phyloP scores from a whole-genome alignment of 1,140 invertebrate genomes.

The Spodoptera frugiperda region DNA sequence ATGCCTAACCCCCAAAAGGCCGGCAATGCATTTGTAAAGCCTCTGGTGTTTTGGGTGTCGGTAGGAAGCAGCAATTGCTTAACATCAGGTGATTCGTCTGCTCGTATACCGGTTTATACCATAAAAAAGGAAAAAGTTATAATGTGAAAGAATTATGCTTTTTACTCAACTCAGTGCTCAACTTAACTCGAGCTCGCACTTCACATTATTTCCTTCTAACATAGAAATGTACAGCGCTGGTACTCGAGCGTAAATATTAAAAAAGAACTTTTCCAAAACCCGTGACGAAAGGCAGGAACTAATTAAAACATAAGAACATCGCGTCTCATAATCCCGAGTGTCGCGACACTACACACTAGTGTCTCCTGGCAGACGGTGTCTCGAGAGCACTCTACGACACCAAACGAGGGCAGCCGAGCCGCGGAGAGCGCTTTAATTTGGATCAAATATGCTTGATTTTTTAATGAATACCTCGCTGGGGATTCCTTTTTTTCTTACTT shows the following conservation, averaged over 20 bases:
- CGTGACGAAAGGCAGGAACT: conserved; percentile 20
- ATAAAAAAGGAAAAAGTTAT: too few species aligned
- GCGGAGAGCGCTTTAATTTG: conserved; percentile 40
- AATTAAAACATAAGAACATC: conserved; percentile 42
- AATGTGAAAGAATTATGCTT: too few species aligned
- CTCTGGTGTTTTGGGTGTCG: too few species aligned
- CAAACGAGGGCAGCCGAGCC: conserved; percentile 29
- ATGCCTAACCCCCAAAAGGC: too few species aligned
- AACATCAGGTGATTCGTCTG: too few species aligned
- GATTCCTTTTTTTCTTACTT: conserved; percentile 20
- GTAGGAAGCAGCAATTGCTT: too few species aligned
- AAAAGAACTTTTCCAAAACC: neutral
- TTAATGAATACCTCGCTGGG: conserved; percentile 49
- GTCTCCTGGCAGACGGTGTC: conserved; percentile 29
- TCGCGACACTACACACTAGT: conserved; percentile 36
- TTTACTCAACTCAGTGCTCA: too few species aligned
- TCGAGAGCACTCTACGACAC: conserved; percentile 38
- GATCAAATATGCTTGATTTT: conserved; percentile 50
- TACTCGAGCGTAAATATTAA: neutral
- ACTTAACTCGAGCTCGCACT: neutral
- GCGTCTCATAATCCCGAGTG: conserved; percentile 38
- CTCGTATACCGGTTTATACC: too few species aligned
- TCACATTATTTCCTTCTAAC: neutral
- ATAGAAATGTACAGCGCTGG: neutral
- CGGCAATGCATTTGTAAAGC: too few species aligned